Conservation (phyloP, 2,888 invertebrate genomes). For the Drosophila melanosoma region DNA sequence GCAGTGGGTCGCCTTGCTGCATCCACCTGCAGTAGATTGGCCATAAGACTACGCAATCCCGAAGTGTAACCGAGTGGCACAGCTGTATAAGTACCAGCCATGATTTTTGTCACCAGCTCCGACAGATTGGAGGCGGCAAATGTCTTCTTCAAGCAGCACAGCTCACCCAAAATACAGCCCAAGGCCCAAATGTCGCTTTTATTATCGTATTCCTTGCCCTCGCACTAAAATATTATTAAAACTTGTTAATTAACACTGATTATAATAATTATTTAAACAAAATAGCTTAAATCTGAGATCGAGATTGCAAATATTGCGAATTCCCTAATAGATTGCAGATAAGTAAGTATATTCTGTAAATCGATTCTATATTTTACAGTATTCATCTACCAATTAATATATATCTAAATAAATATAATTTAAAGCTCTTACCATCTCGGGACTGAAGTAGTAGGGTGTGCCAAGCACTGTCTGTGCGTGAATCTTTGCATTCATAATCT, state of each 20-base stretch:
- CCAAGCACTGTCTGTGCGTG: slow-evolving; percentile 90
- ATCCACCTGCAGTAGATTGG: slow-evolving; percentile 87
- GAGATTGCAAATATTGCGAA: neutral
- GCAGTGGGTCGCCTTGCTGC: slow-evolving; percentile 88
- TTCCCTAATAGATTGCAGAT: neutral
- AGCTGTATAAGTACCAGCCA: slow-evolving; percentile 89
- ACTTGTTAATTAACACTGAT: neutral
- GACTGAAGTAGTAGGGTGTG: slow-evolving; percentile 90
- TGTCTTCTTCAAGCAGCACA: slow-evolving; percentile 89
- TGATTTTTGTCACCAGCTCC: slow-evolving; percentile 90
- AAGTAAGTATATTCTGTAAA: too few species aligned
- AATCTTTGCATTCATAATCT: slow-evolving; percentile 89
- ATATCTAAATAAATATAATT: neutral
- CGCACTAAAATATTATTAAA: slow-evolving; percentile 86
- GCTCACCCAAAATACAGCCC: slow-evolving; percentile 91
- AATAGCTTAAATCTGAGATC: neutral
- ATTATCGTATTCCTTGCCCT: slow-evolving; percentile 90
- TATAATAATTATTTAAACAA: neutral
- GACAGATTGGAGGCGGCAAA: slow-evolving; percentile 91
- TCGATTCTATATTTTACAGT: neutral
- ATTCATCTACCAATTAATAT: neutral
- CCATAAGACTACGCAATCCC: slow-evolving; percentile 87
- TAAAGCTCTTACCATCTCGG: slow-evolving; percentile 87
- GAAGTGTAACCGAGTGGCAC: slow-evolving; percentile 88
- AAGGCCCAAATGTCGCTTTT: slow-evolving; percentile 93